These are phyloP conservation scores for Eustalomyia histrio DNA, from an alignment of 2,888 invertebrate genomes.

Conservation along the genomic window DNA sequence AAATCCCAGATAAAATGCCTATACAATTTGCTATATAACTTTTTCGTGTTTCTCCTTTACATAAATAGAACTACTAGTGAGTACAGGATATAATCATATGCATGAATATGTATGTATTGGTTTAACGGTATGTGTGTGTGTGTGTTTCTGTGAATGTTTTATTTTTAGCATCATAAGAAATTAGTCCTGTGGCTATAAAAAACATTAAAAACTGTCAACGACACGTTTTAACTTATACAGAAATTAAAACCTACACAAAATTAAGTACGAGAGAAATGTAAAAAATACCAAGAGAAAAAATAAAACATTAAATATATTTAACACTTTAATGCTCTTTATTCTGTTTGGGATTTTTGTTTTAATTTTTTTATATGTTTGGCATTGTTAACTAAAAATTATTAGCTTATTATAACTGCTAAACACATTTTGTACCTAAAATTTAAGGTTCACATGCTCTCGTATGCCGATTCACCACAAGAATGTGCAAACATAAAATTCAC, in stretches of 20 bases:
- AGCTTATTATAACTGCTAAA: no score
- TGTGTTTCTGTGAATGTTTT: slow-evolving; percentile 8
- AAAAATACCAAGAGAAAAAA: background rate
- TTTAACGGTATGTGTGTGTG: slow-evolving; percentile 7
- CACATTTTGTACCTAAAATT: no score
- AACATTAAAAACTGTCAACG: slow-evolving; percentile 66
- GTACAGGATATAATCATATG: slow-evolving; percentile 23
- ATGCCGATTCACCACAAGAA: no score
- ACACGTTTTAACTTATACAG: slow-evolving; percentile 58
- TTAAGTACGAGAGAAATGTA: slow-evolving; percentile 2
- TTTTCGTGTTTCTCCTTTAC: no score
- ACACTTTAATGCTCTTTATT: no score
- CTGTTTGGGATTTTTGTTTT: no score
- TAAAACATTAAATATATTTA: slow-evolving; percentile 16
- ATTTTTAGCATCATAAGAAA: slow-evolving; percentile 58
- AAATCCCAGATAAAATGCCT: no score
- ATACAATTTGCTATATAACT: no score
- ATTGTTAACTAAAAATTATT: no score
- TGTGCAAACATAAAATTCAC: no score
- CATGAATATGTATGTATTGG: slow-evolving; percentile 30
- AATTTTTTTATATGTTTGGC: no score
- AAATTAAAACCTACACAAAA: slow-evolving; percentile 35
- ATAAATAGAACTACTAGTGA: background rate
- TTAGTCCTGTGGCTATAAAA: slow-evolving; percentile 65
- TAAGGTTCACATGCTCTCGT: no score